These are phyloP conservation scores for Tipula confusa DNA, from an alignment of 2,888 invertebrate genomes.

Conservation along the genomic window DNA sequence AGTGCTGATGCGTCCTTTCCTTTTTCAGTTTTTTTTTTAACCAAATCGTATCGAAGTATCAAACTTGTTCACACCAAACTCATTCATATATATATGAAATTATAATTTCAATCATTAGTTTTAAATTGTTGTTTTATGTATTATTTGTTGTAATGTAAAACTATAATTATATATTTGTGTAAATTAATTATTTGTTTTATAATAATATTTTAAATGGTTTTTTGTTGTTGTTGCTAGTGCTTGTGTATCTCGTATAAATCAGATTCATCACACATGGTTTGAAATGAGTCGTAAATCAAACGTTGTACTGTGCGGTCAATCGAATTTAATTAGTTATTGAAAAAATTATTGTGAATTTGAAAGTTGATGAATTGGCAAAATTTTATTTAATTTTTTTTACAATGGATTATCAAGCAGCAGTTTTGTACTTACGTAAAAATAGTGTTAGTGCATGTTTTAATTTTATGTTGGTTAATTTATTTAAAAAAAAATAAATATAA, in stretches of 20 bases:
- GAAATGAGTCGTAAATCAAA: not conserved
- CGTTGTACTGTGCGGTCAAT: not conserved
- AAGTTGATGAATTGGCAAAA: not conserved
- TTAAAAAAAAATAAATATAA: too few relatives aligned
- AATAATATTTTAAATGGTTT: too few relatives aligned
- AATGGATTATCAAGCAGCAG: not conserved
- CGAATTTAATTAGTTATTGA: not conserved
- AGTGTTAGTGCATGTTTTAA: not conserved
- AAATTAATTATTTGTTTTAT: not conserved
- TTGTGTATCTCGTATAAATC: not conserved
- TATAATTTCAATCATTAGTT: not conserved
- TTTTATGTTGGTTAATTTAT: too few relatives aligned
- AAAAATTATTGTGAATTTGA: not conserved
- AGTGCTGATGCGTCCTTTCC: not conserved
- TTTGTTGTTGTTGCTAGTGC: not conserved
- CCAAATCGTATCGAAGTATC: not conserved
- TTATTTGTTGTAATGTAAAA: not conserved
- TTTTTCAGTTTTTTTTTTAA: too few relatives aligned
- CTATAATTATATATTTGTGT: not conserved
- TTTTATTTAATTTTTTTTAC: not conserved
- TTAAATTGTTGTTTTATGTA: not conserved
- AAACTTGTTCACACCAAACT: too few relatives aligned
- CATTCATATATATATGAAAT: not conserved
- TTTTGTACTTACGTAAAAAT: not conserved
- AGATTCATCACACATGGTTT: not conserved